Percentiles rank a stretch among this genome's conserved stretches.
Evolutionary conservation across 2,888 invertebrate genomes (phyloP).

Genomic region (Notodonta dromedarius): DNA sequence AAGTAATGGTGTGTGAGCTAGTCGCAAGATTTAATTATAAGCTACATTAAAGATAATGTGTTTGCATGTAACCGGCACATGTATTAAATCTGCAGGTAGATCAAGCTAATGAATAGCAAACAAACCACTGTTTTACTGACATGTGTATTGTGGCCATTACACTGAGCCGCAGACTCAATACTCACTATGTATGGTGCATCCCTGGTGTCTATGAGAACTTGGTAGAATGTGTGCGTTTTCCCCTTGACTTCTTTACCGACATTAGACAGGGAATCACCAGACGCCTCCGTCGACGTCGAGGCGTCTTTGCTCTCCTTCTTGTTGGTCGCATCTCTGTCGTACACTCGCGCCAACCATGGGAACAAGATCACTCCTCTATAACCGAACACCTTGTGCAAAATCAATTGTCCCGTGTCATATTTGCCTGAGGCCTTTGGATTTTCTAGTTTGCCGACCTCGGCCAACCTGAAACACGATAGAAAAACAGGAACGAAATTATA

Average conservation of each 20-base stretch:
- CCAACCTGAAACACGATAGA: constrained; percentile 85
- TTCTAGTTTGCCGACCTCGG: constrained; percentile 97
- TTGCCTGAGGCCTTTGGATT: constrained; percentile 93
- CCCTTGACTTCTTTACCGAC: constrained; percentile 95
- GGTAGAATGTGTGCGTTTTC: constrained; percentile 97
- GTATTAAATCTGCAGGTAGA: too few relatives aligned
- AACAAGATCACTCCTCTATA: constrained; percentile 98
- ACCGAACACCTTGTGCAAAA: constrained; percentile 98
- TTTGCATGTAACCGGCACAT: too few relatives aligned
- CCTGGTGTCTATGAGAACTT: constrained; percentile 98
- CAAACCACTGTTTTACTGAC: constrained; percentile 8
- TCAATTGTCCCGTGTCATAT: constrained; percentile 98
- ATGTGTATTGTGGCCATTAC: not conserved
- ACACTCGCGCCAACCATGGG: constrained; percentile 98
- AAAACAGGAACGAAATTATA: constrained; percentile 9
- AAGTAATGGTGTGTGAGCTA: too few relatives aligned
- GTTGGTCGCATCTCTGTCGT: constrained; percentile 94
- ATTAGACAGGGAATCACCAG: constrained; percentile 71
- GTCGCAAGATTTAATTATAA: too few relatives aligned
- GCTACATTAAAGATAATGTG: too few relatives aligned
- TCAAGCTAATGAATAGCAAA: not conserved
- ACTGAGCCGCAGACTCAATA: constrained; percentile 35
- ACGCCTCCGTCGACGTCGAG: constrained; percentile 50
- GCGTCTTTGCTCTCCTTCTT: constrained; percentile 83
- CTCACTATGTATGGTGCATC: constrained; percentile 98